Base-by-base conservation (phyloP, 2,113 vertebrate genomes). In the Xiphophorus maculatus region DNA sequence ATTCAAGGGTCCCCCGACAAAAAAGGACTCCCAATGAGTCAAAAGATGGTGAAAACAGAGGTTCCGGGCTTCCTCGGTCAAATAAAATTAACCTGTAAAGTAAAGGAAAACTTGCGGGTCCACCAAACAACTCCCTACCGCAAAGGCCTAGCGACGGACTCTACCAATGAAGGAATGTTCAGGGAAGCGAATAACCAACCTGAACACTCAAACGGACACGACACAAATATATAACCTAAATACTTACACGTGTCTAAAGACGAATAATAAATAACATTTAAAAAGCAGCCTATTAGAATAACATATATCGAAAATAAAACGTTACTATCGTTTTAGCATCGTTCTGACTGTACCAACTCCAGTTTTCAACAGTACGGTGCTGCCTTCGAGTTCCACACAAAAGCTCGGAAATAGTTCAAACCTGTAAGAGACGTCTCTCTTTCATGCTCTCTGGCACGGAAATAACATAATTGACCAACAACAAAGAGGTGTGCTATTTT, bases 61-160 rank as follows among this genome's bases (percentile, higher is more conserved):
- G 44, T 61, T 66, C 11, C 28, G 3, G 12, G 37, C 35, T 64
- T 82, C 40, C 22, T 61, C 30, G 11, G 28, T 74, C 63, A n/a
- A 63, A 84, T 60, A 70, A 86, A 88, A 90, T 77, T 64, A 77
- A 84, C 68, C 80, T 35, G 30, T 51, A 90, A 94, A 94, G 85
- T 93, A 77, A 60, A 79, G 75, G 69, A 88, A 91, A 93, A 92
- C 90, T 92, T 92, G 85, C 74, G 66, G 84, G 1, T 88, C 84
- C 89, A 80, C 84, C 84, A 91, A 94, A 91, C 92, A 94, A 94
- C 93, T 94, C 94, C 92, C 91, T 88, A 88, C 93, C 74, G 90
- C 91, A 92, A 73, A 94, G 94, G 94, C 93, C 94, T 89, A 44
- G 77, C 80, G 61, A 85, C 66, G 91, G 95, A 80, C 76, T 22